phyloP scores from a whole-genome alignment of 2,888 invertebrate species.

The Apamea epomidion region DNA sequence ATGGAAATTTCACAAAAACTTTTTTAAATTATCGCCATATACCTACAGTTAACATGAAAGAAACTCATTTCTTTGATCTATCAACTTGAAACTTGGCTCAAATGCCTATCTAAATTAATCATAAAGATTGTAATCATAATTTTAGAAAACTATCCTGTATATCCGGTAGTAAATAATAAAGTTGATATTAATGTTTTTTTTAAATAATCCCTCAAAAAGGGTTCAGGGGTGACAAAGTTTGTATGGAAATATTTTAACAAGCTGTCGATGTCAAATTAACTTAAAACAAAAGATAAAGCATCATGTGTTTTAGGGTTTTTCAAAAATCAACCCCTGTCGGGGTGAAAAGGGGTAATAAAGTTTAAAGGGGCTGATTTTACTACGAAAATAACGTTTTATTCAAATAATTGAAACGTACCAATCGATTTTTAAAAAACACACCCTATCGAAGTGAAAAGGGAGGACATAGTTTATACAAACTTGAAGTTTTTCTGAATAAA shows the following conservation, averaged over 20 bases:
- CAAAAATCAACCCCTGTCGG: background rate
- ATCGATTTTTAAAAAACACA: too few relatives aligned
- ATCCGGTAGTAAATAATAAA: too few relatives aligned
- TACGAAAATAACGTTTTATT: background rate
- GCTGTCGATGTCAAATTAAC: background rate
- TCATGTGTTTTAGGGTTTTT: background rate
- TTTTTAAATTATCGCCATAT: fast-evolving
- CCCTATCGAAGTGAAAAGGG: too few relatives aligned
- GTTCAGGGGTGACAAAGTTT: background rate
- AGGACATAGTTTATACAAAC: too few relatives aligned
- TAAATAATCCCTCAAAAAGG: too few relatives aligned
- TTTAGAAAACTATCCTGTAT: background rate
- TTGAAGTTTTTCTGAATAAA: too few relatives aligned
- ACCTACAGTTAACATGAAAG: too few relatives aligned
- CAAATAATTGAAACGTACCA: too few relatives aligned
- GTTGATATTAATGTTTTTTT: too few relatives aligned
- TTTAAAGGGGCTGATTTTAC: background rate
- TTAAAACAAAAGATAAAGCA: background rate
- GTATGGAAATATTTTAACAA: background rate
- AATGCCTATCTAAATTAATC: background rate
- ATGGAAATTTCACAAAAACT: too few relatives aligned
- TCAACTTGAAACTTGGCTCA: background rate
- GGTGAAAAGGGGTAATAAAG: too few relatives aligned
- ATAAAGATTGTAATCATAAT: background rate
- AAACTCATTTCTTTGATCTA: too few relatives aligned